Evolutionary conservation across 2,888 invertebrate genomes (phyloP), one percentile per base, ranked within the genome.

Genomic region (Mimachlamys varia): DNA sequence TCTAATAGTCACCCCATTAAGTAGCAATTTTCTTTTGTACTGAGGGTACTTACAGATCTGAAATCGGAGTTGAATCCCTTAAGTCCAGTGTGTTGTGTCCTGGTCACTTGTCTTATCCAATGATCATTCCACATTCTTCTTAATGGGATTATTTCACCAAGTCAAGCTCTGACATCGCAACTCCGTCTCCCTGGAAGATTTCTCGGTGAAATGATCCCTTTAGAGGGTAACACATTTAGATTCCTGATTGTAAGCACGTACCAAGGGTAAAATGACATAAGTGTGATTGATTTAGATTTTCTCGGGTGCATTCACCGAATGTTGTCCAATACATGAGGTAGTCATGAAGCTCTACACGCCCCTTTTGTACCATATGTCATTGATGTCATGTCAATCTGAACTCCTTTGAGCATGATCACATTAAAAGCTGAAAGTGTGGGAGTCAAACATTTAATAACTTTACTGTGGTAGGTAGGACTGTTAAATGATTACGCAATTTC

Each of bases 161-260:
- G n/a, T n/a, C n/a, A n/a, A n/a, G n/a, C n/a, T n/a, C n/a, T n/a
- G n/a, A n/a, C n/a, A n/a, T n/a, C n/a, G n/a, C n/a, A n/a, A n/a
- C n/a, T n/a, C n/a, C n/a, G n/a, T n/a, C n/a, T n/a, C n/a, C n/a
- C n/a, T n/a, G n/a, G n/a, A n/a, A n/a, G n/a, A n/a, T n/a, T n/a
- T n/a, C n/a, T n/a, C n/a, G n/a, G n/a, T n/a, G n/a, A n/a, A n/a
- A n/a, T n/a, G n/a, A n/a, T n/a, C 10, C 22, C 15, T 58, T 76
- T 17, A 27, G 10, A 15, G 4, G n/a, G 1, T 76, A n/a, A 76
- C 62, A 76, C 62, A 27, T 76, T 27, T 17, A n/a, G 27, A 2
- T 27, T 27, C 62, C 27, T 76, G 62, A 76, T 76, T 76, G 62
- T 76, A 76, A 76, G n/a, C 62, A 76, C 62, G n/a, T 76, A 76